These are phyloP conservation scores for Xiphorhynchus elegans DNA, from an alignment of 2,113 vertebrate species.

Conservation along the genomic window DNA sequence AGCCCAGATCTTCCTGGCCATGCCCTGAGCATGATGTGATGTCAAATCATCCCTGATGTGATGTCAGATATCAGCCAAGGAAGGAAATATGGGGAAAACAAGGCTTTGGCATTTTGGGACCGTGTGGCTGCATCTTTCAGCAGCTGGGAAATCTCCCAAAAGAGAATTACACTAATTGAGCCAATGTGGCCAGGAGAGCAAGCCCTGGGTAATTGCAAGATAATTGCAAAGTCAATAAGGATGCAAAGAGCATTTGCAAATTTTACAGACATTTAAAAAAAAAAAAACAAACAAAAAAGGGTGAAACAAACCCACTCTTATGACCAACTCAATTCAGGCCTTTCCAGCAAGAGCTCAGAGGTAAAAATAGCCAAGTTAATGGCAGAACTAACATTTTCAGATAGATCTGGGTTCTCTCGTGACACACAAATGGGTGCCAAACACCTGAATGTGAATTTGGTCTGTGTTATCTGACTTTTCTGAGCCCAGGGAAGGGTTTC, in stretches of 20 bases:
- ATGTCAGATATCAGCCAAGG: neutral
- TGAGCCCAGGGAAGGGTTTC: neutral
- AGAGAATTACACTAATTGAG: neutral
- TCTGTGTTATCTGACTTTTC: neutral
- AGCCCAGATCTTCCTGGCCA: neutral
- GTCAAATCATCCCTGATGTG: neutral
- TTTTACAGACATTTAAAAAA: neutral
- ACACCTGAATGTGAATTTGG: neutral
- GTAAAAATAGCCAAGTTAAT: neutral
- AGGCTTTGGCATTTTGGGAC: neutral
- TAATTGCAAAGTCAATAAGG: constrained; percentile 4
- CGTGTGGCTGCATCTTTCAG: neutral
- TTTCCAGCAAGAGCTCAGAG: neutral
- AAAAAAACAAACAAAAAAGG: neutral
- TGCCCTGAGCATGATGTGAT: neutral
- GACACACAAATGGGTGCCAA: too few relatives aligned
- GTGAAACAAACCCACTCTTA: neutral
- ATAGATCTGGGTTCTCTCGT: neutral
- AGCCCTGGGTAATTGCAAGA: neutral
- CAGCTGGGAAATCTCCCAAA: neutral
- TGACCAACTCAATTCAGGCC: neutral
- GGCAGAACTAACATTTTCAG: neutral
- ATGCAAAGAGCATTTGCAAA: neutral
- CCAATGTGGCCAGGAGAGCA: neutral
- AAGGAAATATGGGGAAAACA: neutral